Base-by-base conservation (phyloP, 1,140 invertebrate species). In the Cydia fagiglandana region DNA sequence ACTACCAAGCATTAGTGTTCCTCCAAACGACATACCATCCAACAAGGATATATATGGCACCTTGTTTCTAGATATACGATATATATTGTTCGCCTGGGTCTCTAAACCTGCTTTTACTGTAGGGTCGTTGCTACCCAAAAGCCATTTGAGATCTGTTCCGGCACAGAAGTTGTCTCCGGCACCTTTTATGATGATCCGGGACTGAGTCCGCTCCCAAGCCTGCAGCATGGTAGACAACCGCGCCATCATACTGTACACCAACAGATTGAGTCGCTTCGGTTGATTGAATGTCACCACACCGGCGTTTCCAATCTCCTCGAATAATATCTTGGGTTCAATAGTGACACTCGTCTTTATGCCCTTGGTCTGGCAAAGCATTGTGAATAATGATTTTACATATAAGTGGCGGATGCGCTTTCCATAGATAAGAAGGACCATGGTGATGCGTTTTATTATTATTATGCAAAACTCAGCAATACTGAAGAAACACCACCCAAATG, bases 91-190 rank as follows among this genome's bases (percentile, higher is more conserved):
- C 88, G 99, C 99, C 94, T 99, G 99, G 80, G 96, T 95, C 75
- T 94, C 94, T 86, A 99, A 99, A 91, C 99, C 99, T 15, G 96
- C 94, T 83, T 96, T 94, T 1, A 95, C 95, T 78, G 95, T 93
- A n/a, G 94, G 94, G 20, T 95, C 95, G 53, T 96, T 95, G 81
- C 96, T 96, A 68, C 95, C 4, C 10, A 15, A 24, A 6, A 38
- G 13, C 13, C 24, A 94, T 91, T 97, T 95, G 0, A 99, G 96
- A 94, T 99, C 99, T 3, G 99, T 99, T 30, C 99, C 99, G 75
- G 99, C 98, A 94, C 99, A 99, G 90, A 99, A 99, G 6, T 98
- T 99, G 0, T 96, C 98, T 38, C 98, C 98, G 12, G 93, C 90
- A 20, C 97, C 98, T 94, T 99, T 98, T n/a, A 99, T 95, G 38